Conservation (phyloP, 2,113 vertebrate species). For the Zapornia atra region DNA sequence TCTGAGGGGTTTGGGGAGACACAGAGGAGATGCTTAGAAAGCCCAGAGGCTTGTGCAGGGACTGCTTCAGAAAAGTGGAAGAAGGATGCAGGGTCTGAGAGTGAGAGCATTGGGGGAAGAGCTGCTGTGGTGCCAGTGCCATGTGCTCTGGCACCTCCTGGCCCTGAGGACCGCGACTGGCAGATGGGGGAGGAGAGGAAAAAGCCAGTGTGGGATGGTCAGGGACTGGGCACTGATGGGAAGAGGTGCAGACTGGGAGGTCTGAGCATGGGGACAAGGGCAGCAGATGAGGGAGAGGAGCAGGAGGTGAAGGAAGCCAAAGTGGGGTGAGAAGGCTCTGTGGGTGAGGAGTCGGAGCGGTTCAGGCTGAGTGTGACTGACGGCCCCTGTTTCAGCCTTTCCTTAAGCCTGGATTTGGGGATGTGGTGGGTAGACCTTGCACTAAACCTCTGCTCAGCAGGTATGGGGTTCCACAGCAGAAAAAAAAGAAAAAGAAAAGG, state of each 20-base stretch:
- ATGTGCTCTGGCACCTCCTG: background rate
- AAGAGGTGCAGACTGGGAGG: background rate
- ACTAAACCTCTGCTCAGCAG: background rate
- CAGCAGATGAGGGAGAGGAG: background rate
- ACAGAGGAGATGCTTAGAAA: accelerated
- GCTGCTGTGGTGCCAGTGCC: accelerated
- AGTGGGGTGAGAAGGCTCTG: background rate
- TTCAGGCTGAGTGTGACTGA: background rate
- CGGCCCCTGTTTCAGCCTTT: background rate
- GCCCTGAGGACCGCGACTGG: no score
- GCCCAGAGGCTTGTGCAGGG: background rate
- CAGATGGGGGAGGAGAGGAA: background rate
- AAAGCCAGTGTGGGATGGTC: background rate
- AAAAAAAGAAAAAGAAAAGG: background rate
- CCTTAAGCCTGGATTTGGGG: background rate
- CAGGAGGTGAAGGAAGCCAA: background rate
- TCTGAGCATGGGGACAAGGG: background rate
- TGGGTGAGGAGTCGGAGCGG: no score
- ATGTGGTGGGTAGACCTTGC: accelerated
- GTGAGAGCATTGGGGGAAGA: background rate
- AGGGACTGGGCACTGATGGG: background rate
- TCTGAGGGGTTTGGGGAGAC: background rate
- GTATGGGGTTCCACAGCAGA: background rate
- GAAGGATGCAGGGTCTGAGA: background rate
- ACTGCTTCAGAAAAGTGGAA: background rate